phyloP scores from a whole-genome alignment of 2,113 vertebrate species.

The Carlito syrichta region DNA sequence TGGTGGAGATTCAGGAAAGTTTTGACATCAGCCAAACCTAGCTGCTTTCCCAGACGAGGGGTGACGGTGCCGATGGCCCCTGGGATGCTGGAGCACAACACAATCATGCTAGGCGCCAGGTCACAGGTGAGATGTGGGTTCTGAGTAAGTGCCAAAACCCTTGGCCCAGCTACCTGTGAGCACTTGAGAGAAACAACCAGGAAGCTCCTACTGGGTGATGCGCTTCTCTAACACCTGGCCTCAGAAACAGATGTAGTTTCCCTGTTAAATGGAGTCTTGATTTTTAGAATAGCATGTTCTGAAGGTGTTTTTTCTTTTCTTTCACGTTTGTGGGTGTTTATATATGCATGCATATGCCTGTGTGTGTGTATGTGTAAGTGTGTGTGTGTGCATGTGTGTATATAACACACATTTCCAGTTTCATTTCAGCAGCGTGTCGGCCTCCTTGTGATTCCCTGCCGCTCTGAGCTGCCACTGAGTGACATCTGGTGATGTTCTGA shows the following conservation, averaged over 20 bases:
- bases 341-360: background rate
- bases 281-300: background rate
- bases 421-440: background rate
- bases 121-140: background rate
- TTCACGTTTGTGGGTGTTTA: background rate
- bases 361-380: background rate
- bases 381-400: background rate
- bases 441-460: background rate
- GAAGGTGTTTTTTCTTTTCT: background rate
- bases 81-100: accelerated
- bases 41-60: background rate
- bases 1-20: background rate
- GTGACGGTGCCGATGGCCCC: too few species aligned
- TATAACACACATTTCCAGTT: background rate
- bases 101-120: too few species aligned
- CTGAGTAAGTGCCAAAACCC: background rate
- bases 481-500: background rate
- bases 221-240: background rate
- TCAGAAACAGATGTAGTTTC: background rate
- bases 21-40: background rate
- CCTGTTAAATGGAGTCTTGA: background rate
- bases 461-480: background rate
- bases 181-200: background rate
- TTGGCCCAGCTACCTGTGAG: too few species aligned
- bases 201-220: background rate